Evolutionary conservation across 92 coral and sea anemone genomes (phyloP).

Genomic region (Anthopleura xanthogrammica): DNA sequence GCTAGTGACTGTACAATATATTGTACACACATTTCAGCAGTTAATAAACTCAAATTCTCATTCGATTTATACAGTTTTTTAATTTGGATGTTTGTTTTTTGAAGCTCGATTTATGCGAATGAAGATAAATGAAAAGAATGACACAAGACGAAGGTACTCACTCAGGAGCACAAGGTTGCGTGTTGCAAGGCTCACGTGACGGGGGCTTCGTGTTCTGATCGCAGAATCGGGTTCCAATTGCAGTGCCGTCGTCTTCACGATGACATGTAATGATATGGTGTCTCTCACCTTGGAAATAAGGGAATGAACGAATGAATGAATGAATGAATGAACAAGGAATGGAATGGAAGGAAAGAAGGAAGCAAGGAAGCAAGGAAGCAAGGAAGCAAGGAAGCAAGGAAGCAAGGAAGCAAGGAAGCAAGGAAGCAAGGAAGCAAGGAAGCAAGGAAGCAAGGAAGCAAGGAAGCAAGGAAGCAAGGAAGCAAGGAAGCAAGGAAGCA

Average conservation of each 20-base stretch:
- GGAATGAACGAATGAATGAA: not conserved
- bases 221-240: conserved; percentile 58
- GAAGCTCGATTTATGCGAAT: not conserved
- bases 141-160: conserved; percentile 18
- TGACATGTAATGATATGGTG: conserved; percentile 64
- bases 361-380: too few species aligned
- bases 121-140: not conserved
- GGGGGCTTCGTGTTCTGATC: conserved; percentile 61
- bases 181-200: conserved; percentile 62
- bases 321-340: not conserved
- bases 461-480: too few species aligned
- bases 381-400: too few species aligned
- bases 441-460: too few species aligned
- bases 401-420: too few species aligned
- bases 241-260: conserved; percentile 74
- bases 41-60: too few species aligned
- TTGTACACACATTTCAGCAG: too few species aligned
- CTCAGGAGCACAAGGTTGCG: conserved; percentile 77
- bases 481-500: too few species aligned
- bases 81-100: not conserved
- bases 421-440: too few species aligned
- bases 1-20: too few species aligned
- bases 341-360: too few species aligned
- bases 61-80: too few species aligned
- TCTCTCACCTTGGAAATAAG: conserved; percentile 44